These are phyloP conservation scores for Machimus atricapillus DNA, from an alignment of 2,888 invertebrate genomes.

Conservation along the genomic window DNA sequence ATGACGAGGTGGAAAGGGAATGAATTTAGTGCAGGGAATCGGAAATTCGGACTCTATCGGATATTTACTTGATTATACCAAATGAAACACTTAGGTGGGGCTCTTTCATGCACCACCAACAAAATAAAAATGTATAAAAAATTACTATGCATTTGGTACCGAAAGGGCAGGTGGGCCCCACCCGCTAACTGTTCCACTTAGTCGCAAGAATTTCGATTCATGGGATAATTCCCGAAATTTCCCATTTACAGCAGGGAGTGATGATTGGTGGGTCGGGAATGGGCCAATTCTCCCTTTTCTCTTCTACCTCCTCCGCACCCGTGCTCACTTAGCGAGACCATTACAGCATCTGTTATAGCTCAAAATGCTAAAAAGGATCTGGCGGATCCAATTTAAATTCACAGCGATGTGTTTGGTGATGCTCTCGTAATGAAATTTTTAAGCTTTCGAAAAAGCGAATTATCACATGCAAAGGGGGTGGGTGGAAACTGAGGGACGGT, in stretches of 20 bases:
- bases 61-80: not conserved
- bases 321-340: not conserved
- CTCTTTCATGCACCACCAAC: not conserved
- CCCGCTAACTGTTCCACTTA: not conserved
- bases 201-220: not conserved
- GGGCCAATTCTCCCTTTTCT: not conserved
- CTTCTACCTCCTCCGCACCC: not conserved
- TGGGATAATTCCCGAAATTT: not conserved
- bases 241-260: not conserved
- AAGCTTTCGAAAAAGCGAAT: not conserved
- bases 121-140: not conserved
- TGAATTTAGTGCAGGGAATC: not conserved
- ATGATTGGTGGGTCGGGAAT: not conserved
- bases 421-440: slow-evolving; percentile 5
- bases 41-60: not conserved
- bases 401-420: not conserved
- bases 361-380: slow-evolving; percentile 1
- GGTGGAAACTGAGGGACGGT: not conserved
- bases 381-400: slow-evolving; percentile 1
- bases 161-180: not conserved
- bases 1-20: not conserved
- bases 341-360: not conserved
- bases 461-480: not conserved
- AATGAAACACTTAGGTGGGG: not conserved
- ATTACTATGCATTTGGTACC: not conserved